phyloP scores from a whole-genome alignment of 2,888 invertebrate genomes.

The Hirtodrosophila histrioides region DNA sequence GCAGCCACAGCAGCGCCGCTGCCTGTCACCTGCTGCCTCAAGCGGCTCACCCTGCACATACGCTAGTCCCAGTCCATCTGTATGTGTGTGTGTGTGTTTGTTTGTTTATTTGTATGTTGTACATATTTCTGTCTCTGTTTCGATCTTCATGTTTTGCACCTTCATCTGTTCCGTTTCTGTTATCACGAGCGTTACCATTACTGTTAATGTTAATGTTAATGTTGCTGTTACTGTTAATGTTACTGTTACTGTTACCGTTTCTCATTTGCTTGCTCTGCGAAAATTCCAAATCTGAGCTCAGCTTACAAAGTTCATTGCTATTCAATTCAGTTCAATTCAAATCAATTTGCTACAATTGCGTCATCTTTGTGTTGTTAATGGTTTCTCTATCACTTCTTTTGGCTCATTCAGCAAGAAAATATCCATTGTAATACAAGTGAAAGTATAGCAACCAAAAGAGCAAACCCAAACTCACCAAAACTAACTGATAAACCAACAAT shows the following conservation, averaged over 20 bases:
- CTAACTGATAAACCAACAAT: slow-evolving; percentile 48
- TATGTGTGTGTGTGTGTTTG: slow-evolving; percentile 15
- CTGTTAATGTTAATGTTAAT: background rate
- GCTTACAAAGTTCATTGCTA: slow-evolving; percentile 8
- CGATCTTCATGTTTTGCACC: slow-evolving; percentile 6
- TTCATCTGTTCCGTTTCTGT: slow-evolving; percentile 4
- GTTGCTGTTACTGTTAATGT: background rate
- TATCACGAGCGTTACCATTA: slow-evolving; percentile 16
- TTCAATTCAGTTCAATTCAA: slow-evolving; percentile 10
- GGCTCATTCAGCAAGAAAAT: slow-evolving; percentile 76
- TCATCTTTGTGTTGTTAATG: slow-evolving; percentile 52
- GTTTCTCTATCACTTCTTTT: slow-evolving; percentile 66
- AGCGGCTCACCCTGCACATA: slow-evolving; percentile 84
- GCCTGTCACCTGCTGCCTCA: slow-evolving; percentile 81
- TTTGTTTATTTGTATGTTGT: slow-evolving; percentile 10
- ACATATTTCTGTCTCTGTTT: slow-evolving; percentile 3
- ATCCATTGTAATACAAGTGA: slow-evolving; percentile 81
- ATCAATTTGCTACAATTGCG: slow-evolving; percentile 16
- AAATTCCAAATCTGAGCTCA: slow-evolving; percentile 15
- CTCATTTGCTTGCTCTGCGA: slow-evolving; percentile 77
- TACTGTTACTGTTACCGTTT: slow-evolving; percentile 40
- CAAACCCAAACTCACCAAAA: slow-evolving; percentile 68
- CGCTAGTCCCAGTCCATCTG: slow-evolving; percentile 65
- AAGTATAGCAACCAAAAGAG: slow-evolving; percentile 77
- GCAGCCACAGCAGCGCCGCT: slow-evolving; percentile 29